Evolutionary conservation across 1,140 invertebrate genomes (phyloP), one percentile per base, ranked within the genome.

Genomic region (Condylostylus longicornis): DNA sequence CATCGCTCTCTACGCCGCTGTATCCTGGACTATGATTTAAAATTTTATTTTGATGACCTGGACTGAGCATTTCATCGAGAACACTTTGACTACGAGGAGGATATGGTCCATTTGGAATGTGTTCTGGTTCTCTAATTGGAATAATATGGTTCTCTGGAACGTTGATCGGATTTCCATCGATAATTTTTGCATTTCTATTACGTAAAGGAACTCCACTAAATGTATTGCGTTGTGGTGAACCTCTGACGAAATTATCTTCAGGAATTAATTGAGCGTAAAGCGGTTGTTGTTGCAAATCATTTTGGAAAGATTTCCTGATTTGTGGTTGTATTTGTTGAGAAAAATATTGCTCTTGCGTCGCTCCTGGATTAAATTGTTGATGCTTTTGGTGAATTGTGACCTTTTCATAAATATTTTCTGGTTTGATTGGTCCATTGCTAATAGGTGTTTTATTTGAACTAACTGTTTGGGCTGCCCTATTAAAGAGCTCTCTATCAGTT

Each of bases 391-490:
- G 29, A 8, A 33, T 42, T 14, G 45, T 51, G 12, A 54, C 33
- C 25, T 43, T 55, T 42, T 58, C 54, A 27, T 59, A 58, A 3
- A 59, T 53, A 33, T 50, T 58, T 37, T 56, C 56, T 21, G 41
- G 38, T 17, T 40, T 45, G 5, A 5, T 36, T 18, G n/a, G n/a
- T n/a, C n/a, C n/a, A n/a, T n/a, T n/a, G n/a, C 4, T 18, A 2
- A 19, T 27, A 3, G 21, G 35, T 12, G 15, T 13, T 32, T 32
- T 15, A 3, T 27, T 10, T 10, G 14, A 23, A 23, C 32, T 5
- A 33, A 12, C 33, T n/a, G n/a, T n/a, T n/a, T n/a, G 51, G 3
- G 50, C 32, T 9, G 59, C 46, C 36, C 48, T 50, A 34, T 48
- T 31, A 25, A 55, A 59, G 5, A 60, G 40, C 35, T 59, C 49